These are phyloP conservation scores for Noctua comes DNA, from an alignment of 2,888 invertebrate species.

Conservation along the genomic window DNA sequence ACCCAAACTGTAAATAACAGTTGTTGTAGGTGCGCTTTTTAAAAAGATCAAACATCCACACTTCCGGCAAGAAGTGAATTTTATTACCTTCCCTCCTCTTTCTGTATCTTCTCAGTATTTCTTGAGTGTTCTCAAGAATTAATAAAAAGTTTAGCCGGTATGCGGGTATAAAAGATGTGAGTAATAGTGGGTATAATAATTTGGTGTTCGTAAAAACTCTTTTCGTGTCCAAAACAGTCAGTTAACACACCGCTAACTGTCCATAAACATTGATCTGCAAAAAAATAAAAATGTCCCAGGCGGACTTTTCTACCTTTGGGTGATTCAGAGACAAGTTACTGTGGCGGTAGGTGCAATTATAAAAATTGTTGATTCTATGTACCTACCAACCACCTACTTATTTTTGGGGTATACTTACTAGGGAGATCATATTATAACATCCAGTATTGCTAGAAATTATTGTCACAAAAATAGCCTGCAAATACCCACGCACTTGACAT, in stretches of 20 bases:
- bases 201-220: background rate
- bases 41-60: slow-evolving; percentile 28
- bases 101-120: background rate
- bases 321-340: background rate
- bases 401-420: background rate
- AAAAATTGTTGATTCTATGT: background rate
- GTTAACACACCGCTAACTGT: background rate
- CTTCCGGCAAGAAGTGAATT: background rate
- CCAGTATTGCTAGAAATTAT: background rate
- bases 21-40: slow-evolving; percentile 58
- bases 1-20: slow-evolving; percentile 73
- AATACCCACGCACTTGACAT: background rate
- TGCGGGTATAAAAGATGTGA: background rate
- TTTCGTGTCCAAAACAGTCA: background rate
- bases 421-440: background rate
- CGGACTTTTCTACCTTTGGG: background rate
- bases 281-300: background rate
- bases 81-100: background rate
- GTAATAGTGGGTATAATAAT: background rate
- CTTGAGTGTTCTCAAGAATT: background rate
- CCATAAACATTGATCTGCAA: background rate
- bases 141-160: background rate
- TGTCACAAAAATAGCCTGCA: background rate
- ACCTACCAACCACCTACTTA: background rate
- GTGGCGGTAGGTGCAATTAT: background rate